A percentile compares a stretch with the other conserved stretches of the same genome.
Evolutionary conservation across 2,113 vertebrate genomes (phyloP).

Genomic region (Gorsachius goisagi): DNA sequence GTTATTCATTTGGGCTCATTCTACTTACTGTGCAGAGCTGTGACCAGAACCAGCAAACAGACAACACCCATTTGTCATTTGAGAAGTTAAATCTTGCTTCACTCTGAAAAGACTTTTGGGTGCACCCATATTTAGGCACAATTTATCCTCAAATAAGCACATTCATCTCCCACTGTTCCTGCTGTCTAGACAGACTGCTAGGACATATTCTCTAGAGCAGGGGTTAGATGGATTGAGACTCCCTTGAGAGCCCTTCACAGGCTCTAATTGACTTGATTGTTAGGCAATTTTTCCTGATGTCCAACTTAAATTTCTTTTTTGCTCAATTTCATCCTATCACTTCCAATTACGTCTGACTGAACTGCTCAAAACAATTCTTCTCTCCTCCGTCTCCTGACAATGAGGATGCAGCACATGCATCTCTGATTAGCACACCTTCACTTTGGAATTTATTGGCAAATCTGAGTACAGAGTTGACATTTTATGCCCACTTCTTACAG

Average conservation of each 20-base stretch:
- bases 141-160: background rate
- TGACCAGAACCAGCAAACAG: background rate
- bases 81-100: background rate
- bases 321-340: slow-evolving; percentile 48
- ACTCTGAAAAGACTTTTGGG: background rate
- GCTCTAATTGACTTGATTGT: slow-evolving; percentile 51
- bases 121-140: background rate
- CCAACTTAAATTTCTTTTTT: slow-evolving; percentile 32
- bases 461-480: background rate
- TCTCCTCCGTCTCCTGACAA: background rate
- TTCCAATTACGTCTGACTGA: slow-evolving; percentile 27
- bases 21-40: background rate
- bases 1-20: background rate
- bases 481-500: background rate
- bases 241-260: slow-evolving; percentile 22
- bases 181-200: slow-evolving; percentile 10
- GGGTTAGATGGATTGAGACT: slow-evolving; percentile 6
- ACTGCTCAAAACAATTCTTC: slow-evolving; percentile 38
- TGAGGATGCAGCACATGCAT: background rate
- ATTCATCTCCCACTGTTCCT: background rate
- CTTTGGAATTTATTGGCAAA: background rate
- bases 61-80: background rate
- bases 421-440: background rate
- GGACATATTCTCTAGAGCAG: background rate
- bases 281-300: slow-evolving; percentile 34